Evolutionary conservation across 2,113 vertebrate species (phyloP).

Genomic region (Tragulus kanchil): DNA sequence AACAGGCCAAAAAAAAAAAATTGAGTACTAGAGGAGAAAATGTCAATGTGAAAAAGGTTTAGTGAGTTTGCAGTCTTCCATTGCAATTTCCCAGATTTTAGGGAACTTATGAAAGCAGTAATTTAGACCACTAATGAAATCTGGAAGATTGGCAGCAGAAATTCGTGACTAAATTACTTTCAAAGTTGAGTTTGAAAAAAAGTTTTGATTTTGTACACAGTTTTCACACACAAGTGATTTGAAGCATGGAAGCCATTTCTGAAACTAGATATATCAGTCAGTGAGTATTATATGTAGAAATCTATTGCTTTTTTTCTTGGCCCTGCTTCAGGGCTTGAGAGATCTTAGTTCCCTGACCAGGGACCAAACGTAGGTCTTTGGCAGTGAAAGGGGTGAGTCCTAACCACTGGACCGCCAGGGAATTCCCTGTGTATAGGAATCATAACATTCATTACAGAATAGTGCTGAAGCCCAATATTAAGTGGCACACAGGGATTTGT

Average conservation of each 20-base stretch:
- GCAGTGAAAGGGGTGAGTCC: not conserved
- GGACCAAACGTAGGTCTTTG: not conserved
- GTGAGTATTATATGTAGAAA: slow-evolving; percentile 17
- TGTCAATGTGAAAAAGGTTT: slow-evolving; percentile 34
- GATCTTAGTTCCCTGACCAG: not conserved
- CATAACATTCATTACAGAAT: slow-evolving; percentile 18
- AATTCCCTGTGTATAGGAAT: slow-evolving; percentile 7
- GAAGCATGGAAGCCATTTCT: slow-evolving; percentile 40
- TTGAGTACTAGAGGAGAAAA: not conserved
- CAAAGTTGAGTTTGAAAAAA: slow-evolving; percentile 20
- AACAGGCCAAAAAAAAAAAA: slow-evolving; percentile 28
- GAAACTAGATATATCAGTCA: not conserved
- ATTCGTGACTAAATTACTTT: slow-evolving; percentile 24
- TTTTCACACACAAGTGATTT: not conserved
- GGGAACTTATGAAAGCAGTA: slow-evolving; percentile 53
- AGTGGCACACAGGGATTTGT: not conserved
- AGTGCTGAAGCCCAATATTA: not conserved
- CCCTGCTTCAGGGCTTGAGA: not conserved
- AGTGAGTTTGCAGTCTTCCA: slow-evolving; percentile 79
- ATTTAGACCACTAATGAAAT: slow-evolving; percentile 55
- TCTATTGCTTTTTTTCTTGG: not conserved
- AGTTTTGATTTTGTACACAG: not conserved
- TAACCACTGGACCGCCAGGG: not conserved
- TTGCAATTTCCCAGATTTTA: slow-evolving; percentile 64
- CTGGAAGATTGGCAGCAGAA: not conserved